Base-by-base conservation (phyloP, 2,888 invertebrate species). In the Bibio marci region DNA sequence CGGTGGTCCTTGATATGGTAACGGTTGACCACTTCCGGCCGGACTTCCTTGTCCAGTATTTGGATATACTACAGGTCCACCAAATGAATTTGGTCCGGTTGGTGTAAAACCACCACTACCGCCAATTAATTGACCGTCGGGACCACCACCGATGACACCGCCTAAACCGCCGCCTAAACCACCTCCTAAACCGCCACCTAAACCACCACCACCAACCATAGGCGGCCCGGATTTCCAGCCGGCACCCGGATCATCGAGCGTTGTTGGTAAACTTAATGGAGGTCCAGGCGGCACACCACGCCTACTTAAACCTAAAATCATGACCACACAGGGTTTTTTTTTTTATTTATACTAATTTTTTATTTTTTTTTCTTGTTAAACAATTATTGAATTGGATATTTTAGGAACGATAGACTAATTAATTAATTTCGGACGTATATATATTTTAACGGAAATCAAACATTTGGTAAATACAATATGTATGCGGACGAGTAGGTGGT, bases 11-110 rank as follows among this genome's bases (percentile, higher is more conserved):
- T 79, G 69, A 65, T 80, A 69, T 35, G 58, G 58, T 47, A 59
- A 51, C n/a, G 59, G 55, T 59, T 77, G 64, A 56, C 76, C 62
- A 58, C 78, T 67, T 59, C 81, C 69, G 53, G 81, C 71, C 43
- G 81, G 82, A 48, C 80, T 80, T 48, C 80, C 80, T 45, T 77
- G 77, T 35, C 74, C 75, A 45, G 75, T 74, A 48, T 79, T 80
- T 49, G 76, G 79, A 48, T 74, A 76, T 37, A 72, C 71, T 45
- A 66, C 64, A 43, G 67, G 59, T 15, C 59, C 64, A 43, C 63
- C 65, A 44, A 60, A 62, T 12, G 61, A 58, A 44, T 66, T 67
- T 35, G 65, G 63, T 32, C 63, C 57, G 35, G 63, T 60, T 28
- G 53, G 52, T 47, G 73, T 66, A 64, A 74, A 66, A 45, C 57